Evolutionary conservation across 2,113 vertebrate species (phyloP).

Genomic region (Myotis davidii): DNA sequence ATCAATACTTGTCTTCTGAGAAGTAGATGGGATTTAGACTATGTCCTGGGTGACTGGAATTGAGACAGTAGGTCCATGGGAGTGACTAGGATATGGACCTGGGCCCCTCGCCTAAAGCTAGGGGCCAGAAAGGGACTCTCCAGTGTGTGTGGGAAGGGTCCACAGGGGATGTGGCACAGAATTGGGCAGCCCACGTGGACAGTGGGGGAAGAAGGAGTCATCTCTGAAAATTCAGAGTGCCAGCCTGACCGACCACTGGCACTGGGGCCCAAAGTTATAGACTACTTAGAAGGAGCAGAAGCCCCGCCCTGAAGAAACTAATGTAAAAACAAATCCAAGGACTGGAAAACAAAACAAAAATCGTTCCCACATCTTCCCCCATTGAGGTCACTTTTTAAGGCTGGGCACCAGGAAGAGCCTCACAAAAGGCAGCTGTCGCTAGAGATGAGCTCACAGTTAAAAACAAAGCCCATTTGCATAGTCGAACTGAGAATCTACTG

Average conservation of each 20-base stretch:
- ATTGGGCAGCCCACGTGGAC: not conserved
- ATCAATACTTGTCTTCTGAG: not conserved
- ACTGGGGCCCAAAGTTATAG: not conserved
- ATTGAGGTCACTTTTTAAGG: not conserved
- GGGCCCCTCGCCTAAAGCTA: not conserved
- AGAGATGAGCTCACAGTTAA: not conserved
- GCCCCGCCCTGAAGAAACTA: not conserved
- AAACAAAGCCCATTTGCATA: not conserved
- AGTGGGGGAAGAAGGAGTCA: not conserved
- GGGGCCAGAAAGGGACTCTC: not conserved
- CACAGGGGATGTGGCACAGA: not conserved
- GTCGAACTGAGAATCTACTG: not conserved
- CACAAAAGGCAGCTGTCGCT: not conserved
- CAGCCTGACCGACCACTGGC: not conserved
- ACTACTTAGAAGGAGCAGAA: not conserved
- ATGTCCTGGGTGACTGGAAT: not conserved
- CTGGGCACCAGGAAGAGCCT: not conserved
- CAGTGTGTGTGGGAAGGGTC: not conserved
- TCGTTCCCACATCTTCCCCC: not conserved
- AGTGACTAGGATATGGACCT: not conserved
- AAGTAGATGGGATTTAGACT: conserved; percentile 15
- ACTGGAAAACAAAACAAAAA: not conserved
- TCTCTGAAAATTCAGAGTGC: conserved; percentile 39
- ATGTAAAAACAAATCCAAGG: not conserved
- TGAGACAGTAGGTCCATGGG: not conserved